Base-by-base conservation (phyloP, 2,888 invertebrate genomes). In the Platynereis dumerilii region DNA sequence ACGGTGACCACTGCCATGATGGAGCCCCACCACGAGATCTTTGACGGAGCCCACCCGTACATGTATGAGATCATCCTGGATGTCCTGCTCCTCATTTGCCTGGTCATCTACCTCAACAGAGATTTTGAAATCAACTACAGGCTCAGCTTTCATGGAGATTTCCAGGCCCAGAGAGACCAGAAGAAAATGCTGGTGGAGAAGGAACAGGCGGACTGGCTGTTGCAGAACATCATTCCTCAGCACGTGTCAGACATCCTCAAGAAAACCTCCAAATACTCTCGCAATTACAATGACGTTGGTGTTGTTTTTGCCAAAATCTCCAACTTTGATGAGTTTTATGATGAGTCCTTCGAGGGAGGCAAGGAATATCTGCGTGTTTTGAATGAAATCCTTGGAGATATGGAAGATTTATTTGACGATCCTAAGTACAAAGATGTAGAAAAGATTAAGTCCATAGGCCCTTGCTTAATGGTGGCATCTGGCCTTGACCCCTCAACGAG, bases 271-370 rank as follows among this genome's bases (percentile, higher is more conserved):
- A 86, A 86, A 74, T 97, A 97, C 86, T 96, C 95, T 0, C 93
- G 94, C 81, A 96, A 96, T 82, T 94, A 96, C 83, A 91, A 91
- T 81, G 90, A 92, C 75, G 93, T 93, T 0, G 96, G 91, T 0
- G 94, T 98, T 20, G 92, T 98, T 77, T 98, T 98, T 81, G 97
- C 96, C 7, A 94, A 93, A 77, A 94, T 98, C 74, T 92, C 95
- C 0, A 98, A 98, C 84, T 98, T 97, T 83, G 94, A 94, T 79
- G 96, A 97, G 85, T 92, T 98, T 89, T 98, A 98, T 82, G 97
- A 98, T 81, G 97, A 98, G 82, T 93, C 94, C 58, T 98, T 94
- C 85, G 88, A 94, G 74, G 95, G 94, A 20, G 97, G 97, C 2
- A 92, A 93, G 78, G 97, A 98, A 85, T 97, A 93, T 83, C 86